phyloP scores from a whole-genome alignment of 2,113 vertebrate species.

The Brachyistius frenatus region DNA sequence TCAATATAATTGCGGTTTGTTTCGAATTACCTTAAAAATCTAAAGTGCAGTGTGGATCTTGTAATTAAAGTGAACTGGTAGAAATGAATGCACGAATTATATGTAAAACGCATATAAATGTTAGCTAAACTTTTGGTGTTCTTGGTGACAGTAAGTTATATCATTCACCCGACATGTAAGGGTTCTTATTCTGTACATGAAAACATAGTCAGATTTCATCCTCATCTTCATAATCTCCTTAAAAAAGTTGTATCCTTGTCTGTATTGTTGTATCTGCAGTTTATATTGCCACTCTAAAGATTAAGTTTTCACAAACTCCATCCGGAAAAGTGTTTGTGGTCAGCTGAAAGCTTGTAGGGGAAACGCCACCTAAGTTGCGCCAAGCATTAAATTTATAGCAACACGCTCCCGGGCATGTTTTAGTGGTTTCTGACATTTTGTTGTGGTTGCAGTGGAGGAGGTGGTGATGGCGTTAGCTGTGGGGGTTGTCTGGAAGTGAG shows the following conservation, averaged over 20 bases:
- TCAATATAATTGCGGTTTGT: background rate
- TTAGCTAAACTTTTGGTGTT: too few species aligned
- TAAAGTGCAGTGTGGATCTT: background rate
- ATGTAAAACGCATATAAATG: too few species aligned
- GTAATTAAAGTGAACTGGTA: background rate
- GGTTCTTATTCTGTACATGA: too few species aligned
- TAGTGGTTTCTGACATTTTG: constrained; percentile 65
- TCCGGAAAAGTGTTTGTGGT: constrained; percentile 3
- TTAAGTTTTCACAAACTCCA: background rate
- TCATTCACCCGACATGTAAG: too few species aligned
- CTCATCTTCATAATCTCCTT: background rate
- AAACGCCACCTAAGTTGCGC: constrained; percentile 5
- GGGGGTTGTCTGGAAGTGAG: constrained; percentile 58
- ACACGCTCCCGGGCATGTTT: constrained; percentile 35
- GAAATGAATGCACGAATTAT: too few species aligned
- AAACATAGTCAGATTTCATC: too few species aligned
- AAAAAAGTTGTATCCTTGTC: background rate
- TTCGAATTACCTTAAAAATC: background rate
- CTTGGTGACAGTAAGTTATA: too few species aligned
- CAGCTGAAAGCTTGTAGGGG: background rate
- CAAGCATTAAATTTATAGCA: constrained; percentile 22
- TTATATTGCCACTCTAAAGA: background rate
- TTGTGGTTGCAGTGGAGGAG: constrained; percentile 64
- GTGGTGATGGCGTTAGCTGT: constrained; percentile 49
- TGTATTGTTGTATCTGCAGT: background rate